Base-by-base conservation (phyloP, 2,888 invertebrate genomes). In the Volucella inanis region DNA sequence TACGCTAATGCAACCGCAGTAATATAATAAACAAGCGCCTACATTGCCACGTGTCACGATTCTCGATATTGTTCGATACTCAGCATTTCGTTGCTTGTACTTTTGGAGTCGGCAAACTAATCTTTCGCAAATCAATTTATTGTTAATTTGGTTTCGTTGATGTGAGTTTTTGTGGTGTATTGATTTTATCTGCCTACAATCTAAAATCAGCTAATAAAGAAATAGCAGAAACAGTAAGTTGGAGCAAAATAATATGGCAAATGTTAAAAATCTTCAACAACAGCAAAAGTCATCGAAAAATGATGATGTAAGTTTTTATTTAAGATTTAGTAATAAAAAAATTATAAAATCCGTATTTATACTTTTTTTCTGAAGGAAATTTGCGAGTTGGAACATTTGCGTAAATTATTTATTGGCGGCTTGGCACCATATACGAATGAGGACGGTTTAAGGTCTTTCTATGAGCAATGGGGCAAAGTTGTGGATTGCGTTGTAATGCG, bases 401-500 rank as follows among this genome's bases (percentile, higher is more conserved):
- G 98, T 45, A 99, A 99, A 91, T 93, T 99, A 45, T 99, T 99
- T 90, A 98, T 99, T 89, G 99, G 99, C n/a, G 98, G 98, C 9
- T 92, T 99, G 70, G 98, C 98, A 89, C 98, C 98, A 90, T 94
- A 97, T 87, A 98, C 98, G 3, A 97, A 96, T 14, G 98, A 98
- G 90, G 96, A 97, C 50, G 96, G 97, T 10, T 92, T 99, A 9
- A 97, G 97, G 90, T 94, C 95, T 82, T 98, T 98, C 92, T 99
- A 98, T 92, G 97, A 97, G 89, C 96, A 98, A 94, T 99, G 97
- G 97, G 99, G 99, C 41, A 97, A 98, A 90, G 97, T 98, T 87
- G 97, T 98, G 0, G 98, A 98, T 92, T 98, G 98, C 1, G 98
- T 98, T 11, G 98, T 98, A 0, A 98, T 98, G 98, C 97, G 98